Conservation (phyloP, 2,888 invertebrate species). For the Yponomeuta evonymella region DNA sequence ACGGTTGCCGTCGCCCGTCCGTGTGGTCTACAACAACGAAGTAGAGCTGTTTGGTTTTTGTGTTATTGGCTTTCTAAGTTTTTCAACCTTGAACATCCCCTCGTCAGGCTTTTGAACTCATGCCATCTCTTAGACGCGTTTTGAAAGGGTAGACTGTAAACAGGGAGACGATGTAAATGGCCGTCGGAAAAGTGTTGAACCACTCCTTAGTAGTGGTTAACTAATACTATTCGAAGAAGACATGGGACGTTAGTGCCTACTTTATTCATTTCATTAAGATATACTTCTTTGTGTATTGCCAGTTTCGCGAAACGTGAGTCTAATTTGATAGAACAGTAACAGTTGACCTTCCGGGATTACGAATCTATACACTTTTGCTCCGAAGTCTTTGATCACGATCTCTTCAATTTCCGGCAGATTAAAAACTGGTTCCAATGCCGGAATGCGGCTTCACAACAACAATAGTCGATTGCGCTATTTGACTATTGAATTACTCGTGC, state of each 20-base stretch:
- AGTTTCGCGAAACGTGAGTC: too few species aligned
- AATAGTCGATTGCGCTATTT: conserved; percentile 60
- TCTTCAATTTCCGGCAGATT: conserved; percentile 27
- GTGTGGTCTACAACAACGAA: conserved; percentile 39
- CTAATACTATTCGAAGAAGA: too few species aligned
- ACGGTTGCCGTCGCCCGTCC: conserved; percentile 41
- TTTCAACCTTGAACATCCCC: background rate
- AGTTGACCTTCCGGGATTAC: background rate
- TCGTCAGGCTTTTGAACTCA: too few species aligned
- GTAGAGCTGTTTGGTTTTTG: conserved; percentile 34
- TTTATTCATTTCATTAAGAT: too few species aligned
- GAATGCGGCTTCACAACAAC: conserved; percentile 42
- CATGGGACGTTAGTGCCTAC: too few species aligned
- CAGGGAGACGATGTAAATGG: too few species aligned
- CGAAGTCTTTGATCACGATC: background rate
- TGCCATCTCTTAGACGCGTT: too few species aligned
- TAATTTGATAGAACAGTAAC: background rate
- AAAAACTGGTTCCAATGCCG: conserved; percentile 39
- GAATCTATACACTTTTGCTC: background rate
- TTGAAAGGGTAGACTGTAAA: too few species aligned
- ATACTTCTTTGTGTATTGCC: too few species aligned
- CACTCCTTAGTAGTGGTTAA: too few species aligned
- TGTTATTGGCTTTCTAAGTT: conserved; percentile 20
- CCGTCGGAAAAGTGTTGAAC: too few species aligned
- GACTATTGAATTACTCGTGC: conserved; percentile 62